phyloP scores from a whole-genome alignment of 1,140 invertebrate species.

The Cataglyphis hispanica region DNA sequence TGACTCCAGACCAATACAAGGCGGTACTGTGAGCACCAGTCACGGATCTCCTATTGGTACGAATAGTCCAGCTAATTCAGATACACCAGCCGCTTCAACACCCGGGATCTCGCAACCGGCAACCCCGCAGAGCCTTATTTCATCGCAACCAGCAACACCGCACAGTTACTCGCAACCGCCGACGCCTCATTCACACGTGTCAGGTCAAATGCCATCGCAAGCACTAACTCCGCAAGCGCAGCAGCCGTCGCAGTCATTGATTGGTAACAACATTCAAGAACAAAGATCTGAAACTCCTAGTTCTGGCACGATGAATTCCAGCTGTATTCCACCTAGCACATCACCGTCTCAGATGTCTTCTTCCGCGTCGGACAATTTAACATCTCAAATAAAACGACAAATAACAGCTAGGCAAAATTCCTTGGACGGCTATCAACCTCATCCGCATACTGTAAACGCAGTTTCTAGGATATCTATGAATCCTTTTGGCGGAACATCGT shows the following conservation, averaged over 20 bases:
- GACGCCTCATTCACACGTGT: slow-evolving; percentile 80
- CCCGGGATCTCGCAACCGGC: slow-evolving; percentile 82
- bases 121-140: slow-evolving; percentile 83
- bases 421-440: slow-evolving; percentile 83
- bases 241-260: slow-evolving; percentile 76
- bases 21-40: slow-evolving; percentile 91
- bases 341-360: slow-evolving; percentile 76
- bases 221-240: slow-evolving; percentile 70
- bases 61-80: slow-evolving; percentile 83
- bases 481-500: slow-evolving; percentile 82
- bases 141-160: slow-evolving; percentile 83
- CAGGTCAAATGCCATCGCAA: slow-evolving; percentile 71
- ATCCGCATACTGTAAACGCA: slow-evolving; percentile 81
- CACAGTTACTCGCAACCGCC: slow-evolving; percentile 84
- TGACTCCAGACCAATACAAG: slow-evolving; percentile 90
- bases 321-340: slow-evolving; percentile 74
- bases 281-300: slow-evolving; percentile 80
- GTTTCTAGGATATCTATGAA: slow-evolving; percentile 81
- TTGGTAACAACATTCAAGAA: slow-evolving; percentile 63
- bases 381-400: slow-evolving; percentile 64
- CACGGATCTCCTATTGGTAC: slow-evolving; percentile 90
- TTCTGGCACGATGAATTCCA: slow-evolving; percentile 74
- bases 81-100: slow-evolving; percentile 80
- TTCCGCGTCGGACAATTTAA: slow-evolving; percentile 68
- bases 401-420: slow-evolving; percentile 75